These are phyloP conservation scores for Vimba vimba DNA, from an alignment of 2,113 vertebrate species.

Conservation along the genomic window DNA sequence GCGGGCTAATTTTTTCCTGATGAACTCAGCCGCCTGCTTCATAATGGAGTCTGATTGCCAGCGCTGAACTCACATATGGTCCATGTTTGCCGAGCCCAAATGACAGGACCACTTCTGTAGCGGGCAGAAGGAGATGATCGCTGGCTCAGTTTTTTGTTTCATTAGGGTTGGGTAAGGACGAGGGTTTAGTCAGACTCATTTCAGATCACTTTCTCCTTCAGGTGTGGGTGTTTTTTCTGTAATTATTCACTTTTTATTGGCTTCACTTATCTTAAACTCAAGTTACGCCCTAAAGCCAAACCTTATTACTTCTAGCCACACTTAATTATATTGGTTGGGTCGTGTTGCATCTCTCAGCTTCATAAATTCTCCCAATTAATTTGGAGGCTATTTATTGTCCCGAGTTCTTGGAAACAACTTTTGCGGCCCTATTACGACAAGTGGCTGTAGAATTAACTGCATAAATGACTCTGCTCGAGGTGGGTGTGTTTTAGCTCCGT, in stretches of 20 bases:
- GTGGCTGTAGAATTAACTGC: conserved; percentile 47
- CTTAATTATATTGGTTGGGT: conserved; percentile 57
- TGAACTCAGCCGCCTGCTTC: conserved; percentile 81
- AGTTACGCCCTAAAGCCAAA: conserved; percentile 56
- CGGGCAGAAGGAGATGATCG: conserved; percentile 61
- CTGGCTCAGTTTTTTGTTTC: conserved; percentile 60
- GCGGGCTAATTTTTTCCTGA: conserved; percentile 85
- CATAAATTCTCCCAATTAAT: conserved; percentile 68
- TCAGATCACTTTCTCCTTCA: conserved; percentile 41
- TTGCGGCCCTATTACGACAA: conserved; percentile 37
- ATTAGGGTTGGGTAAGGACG: conserved; percentile 47
- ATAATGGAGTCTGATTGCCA: conserved; percentile 81
- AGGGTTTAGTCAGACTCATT: background rate
- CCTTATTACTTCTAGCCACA: conserved; percentile 55
- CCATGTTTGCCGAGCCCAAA: conserved; percentile 76
- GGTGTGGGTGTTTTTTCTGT: conserved; percentile 54
- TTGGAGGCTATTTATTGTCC: conserved; percentile 64
- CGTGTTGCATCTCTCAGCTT: conserved; percentile 58
- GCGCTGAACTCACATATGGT: conserved; percentile 79
- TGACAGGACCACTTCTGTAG: conserved; percentile 74
- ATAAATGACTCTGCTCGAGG: conserved; percentile 53
- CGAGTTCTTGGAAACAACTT: conserved; percentile 59
- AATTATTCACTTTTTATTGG: conserved; percentile 58
- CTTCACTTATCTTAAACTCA: conserved; percentile 52
- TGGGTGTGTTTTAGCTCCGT: conserved; percentile 41